These are phyloP conservation scores for Zaprionus bogoriensis DNA, from an alignment of 2,888 invertebrate genomes.

Conservation along the genomic window DNA sequence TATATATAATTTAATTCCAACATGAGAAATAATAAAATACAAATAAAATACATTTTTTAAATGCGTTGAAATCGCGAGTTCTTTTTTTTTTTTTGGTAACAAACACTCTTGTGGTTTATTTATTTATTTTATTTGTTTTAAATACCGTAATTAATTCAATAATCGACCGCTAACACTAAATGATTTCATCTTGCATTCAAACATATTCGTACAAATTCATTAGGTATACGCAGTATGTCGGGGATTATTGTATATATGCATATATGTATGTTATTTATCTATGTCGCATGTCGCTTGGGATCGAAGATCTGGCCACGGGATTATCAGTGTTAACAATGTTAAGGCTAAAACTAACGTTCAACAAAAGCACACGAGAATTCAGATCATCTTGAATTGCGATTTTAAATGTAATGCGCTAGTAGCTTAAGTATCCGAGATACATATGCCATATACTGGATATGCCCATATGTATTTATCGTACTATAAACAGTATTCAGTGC, in stretches of 20 bases:
- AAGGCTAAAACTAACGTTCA: constrained; percentile 49
- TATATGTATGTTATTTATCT: not conserved
- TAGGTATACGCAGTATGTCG: constrained; percentile 10
- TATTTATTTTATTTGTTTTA: constrained; percentile 51
- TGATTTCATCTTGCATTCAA: constrained; percentile 40
- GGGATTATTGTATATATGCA: not conserved
- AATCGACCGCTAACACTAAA: constrained; percentile 53
- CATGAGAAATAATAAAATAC: constrained; percentile 55
- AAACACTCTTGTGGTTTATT: constrained; percentile 25
- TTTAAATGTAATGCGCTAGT: constrained; percentile 24
- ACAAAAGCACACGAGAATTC: constrained; percentile 59
- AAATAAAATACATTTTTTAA: constrained; percentile 56
- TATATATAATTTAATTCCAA: constrained; percentile 66
- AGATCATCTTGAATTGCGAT: constrained; percentile 33
- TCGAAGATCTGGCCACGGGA: constrained; percentile 34
- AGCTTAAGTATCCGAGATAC: constrained; percentile 19
- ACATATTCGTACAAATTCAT: constrained; percentile 22
- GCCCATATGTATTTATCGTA: constrained; percentile 18
- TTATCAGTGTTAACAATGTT: constrained; percentile 52
- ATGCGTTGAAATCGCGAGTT: constrained; percentile 50
- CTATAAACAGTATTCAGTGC: constrained; percentile 46
- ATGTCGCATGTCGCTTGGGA: constrained; percentile 35
- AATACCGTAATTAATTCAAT: constrained; percentile 50
- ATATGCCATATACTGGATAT: constrained; percentile 13
- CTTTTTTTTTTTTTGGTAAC: not conserved